phyloP scores from a whole-genome alignment of 2,888 invertebrate species.

The Phragmatobia fuliginosa region DNA sequence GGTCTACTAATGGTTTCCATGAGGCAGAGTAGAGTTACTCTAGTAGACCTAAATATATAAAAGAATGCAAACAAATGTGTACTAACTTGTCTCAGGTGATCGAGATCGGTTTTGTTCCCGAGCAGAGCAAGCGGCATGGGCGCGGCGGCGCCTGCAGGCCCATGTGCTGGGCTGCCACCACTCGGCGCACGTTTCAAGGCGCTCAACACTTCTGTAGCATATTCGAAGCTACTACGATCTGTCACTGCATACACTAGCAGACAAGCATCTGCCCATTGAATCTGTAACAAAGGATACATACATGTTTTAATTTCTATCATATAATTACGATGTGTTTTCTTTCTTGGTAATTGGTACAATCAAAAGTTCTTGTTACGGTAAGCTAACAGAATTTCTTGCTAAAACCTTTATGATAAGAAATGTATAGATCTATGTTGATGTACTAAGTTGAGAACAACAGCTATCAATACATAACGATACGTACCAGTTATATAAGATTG shows the following conservation, averaged over 20 bases:
- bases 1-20: no score
- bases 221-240: slow-evolving; percentile 89
- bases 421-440: neutral
- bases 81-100: slow-evolving; percentile 91
- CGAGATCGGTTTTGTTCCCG: slow-evolving; percentile 93
- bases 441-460: neutral
- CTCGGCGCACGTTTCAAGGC: slow-evolving; percentile 86
- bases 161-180: slow-evolving; percentile 86
- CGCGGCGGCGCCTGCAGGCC: slow-evolving; percentile 82
- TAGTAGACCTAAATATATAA: no score
- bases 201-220: slow-evolving; percentile 88
- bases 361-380: no score
- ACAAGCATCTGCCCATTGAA: slow-evolving; percentile 93
- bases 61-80: neutral
- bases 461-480: neutral
- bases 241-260: slow-evolving; percentile 93
- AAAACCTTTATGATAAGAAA: neutral
- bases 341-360: no score
- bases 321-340: no score
- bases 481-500: neutral
- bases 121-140: slow-evolving; percentile 89
- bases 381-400: no score
- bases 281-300: slow-evolving; percentile 72
- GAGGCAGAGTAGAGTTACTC: no score
- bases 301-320: neutral